Base-by-base conservation (phyloP, 35 echinoderm and acorn worm genomes). In the Acanthaster planci region DNA sequence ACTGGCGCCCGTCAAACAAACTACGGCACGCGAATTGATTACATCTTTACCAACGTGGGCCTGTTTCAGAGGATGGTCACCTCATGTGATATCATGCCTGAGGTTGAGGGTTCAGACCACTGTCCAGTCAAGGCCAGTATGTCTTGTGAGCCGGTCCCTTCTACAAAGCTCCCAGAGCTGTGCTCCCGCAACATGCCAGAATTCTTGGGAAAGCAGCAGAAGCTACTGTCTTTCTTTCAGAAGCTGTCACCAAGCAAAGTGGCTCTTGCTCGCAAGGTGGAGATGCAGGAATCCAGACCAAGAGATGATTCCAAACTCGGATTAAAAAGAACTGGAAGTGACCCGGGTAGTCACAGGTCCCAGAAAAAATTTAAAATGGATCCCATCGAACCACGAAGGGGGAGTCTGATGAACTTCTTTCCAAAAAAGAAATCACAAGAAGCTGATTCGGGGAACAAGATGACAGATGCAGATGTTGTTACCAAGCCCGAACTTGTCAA, bases 11-110 rank as follows among this genome's bases (percentile, higher is more conserved):
- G 96, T 15, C 78, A 94, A 77, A 91, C 92, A 32, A 99, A 99
- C 86, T 99, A 99, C 64, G 96, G 96, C 35, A 94, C 96, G 1
- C 88, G 96, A 38, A 99, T 99, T 27, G 96, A 94, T 82, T 99
- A 93, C 76, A 94, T 99, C 37, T 86, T 99, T 78, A 83, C 88
- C 37, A 84, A 99, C 78, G 76, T 86, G 10, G 55, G 52, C 10
- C 89, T 99, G 26, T 92, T 85, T 57, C 27, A 86, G 6, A 76
- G 89, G 19, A 80, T 91, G 82, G 85, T 99, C 68, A 57, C 54
- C 0, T 78, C 85, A 27, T 99, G 88, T 85, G 89, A 94, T 47
- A 99, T 94, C 58, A 80, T 94, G 80, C 91, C 92, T 55, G 96
- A 99, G 16, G 82, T 99, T 56, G 88, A 94, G 76, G 96, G 96